Conservation (phyloP, 2,113 vertebrate genomes). For the Centropus bengalensis region DNA sequence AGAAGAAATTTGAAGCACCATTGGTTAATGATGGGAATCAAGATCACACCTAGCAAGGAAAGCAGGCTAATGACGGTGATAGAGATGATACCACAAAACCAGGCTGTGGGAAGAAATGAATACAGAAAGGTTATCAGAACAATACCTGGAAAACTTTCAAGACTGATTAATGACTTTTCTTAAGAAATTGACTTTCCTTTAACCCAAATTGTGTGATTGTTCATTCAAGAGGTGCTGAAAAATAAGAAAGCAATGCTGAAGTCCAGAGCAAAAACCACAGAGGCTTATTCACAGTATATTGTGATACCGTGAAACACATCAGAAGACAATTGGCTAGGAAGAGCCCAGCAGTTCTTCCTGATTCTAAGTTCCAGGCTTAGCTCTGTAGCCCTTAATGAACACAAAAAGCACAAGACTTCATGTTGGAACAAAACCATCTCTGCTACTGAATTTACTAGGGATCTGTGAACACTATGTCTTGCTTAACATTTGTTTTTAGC, state of each 20-base stretch:
- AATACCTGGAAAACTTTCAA: not conserved
- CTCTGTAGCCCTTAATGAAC: not conserved
- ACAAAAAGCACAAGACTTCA: not conserved
- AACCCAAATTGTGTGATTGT: not conserved
- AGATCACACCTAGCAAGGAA: slow-evolving; percentile 93
- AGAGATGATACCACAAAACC: slow-evolving; percentile 94
- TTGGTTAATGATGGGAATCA: slow-evolving; percentile 97
- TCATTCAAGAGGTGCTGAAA: not conserved
- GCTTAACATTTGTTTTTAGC: not conserved
- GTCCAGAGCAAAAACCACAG: not conserved
- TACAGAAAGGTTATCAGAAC: slow-evolving; percentile 56
- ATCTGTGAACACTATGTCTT: not conserved
- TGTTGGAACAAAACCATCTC: not conserved
- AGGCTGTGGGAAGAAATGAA: slow-evolving; percentile 78
- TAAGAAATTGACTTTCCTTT: not conserved
- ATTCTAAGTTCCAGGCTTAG: not conserved
- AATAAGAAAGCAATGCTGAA: not conserved
- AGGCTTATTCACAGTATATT: not conserved
- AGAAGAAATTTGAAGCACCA: slow-evolving; percentile 99
- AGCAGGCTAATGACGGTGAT: slow-evolving; percentile 98
- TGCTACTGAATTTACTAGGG: not conserved
- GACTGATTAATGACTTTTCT: slow-evolving; percentile 6
- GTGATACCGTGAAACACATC: not conserved
- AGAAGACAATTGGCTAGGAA: not conserved
- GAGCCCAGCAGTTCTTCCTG: not conserved